These are phyloP conservation scores for Morinoia aosen DNA, from an alignment of 2,888 invertebrate species.

Conservation along the genomic window DNA sequence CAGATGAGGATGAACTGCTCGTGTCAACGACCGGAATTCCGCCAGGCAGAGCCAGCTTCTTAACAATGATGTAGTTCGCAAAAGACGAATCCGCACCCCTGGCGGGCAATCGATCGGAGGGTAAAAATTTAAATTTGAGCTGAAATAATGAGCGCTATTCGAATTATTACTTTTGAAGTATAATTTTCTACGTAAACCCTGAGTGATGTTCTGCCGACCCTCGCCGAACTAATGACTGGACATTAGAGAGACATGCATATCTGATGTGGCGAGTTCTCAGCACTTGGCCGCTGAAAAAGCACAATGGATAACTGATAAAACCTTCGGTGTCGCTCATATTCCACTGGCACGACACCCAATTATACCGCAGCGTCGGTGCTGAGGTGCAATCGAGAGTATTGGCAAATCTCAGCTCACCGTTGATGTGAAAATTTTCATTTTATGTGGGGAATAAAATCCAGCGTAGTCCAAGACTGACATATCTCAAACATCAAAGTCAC, in stretches of 20 bases:
- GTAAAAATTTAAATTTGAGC: constrained; percentile 19
- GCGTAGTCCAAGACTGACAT: too few species aligned
- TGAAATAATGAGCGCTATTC: constrained; percentile 47
- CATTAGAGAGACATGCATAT: constrained; percentile 10
- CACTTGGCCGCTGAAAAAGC: background rate
- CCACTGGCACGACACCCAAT: too few species aligned
- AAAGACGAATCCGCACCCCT: background rate
- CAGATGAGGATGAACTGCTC: constrained; percentile 35
- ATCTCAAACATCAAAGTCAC: too few species aligned
- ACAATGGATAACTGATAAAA: background rate
- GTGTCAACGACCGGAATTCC: background rate
- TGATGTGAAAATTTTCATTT: too few species aligned
- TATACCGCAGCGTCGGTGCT: too few species aligned
- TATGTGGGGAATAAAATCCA: too few species aligned
- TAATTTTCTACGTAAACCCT: constrained; percentile 31
- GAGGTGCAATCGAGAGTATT: too few species aligned
- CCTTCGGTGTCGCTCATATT: too few species aligned
- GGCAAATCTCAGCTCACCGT: too few species aligned
- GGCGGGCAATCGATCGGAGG: background rate
- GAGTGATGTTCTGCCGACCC: constrained; percentile 29
- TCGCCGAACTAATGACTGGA: background rate
- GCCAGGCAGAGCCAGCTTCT: background rate
- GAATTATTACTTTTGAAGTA: constrained; percentile 49
- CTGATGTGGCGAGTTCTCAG: background rate
- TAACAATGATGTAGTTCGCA: background rate